A percentile compares a stretch with the other conserved stretches of the same genome.
These are phyloP conservation scores for Chondrosia reniformis DNA, from an alignment of 37 sponge, comb jelly and placozoan genomes.

Conservation along the genomic window DNA sequence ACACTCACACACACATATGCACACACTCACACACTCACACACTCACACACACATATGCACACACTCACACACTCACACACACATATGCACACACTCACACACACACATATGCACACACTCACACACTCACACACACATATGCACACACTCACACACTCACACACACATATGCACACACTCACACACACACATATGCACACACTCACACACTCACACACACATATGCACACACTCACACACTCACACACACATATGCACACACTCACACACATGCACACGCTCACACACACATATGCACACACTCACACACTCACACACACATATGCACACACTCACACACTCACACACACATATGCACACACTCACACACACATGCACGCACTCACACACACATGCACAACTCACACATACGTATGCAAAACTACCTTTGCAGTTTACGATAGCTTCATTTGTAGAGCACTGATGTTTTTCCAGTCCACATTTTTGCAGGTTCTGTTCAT, in stretches of 20 bases:
- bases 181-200: neutral
- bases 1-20: neutral
- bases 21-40: neutral
- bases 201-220: neutral
- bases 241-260: neutral
- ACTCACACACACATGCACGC: neutral
- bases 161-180: neutral
- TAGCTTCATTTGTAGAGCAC: too few species aligned
- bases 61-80: neutral
- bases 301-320: neutral
- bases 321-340: neutral
- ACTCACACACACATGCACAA: neutral
- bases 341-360: neutral
- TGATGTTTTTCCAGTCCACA: too few species aligned
- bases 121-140: neutral
- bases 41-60: neutral
- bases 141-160: neutral
- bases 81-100: too few species aligned
- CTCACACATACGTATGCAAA: neutral
- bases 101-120: too few species aligned
- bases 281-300: neutral
- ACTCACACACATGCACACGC: neutral
- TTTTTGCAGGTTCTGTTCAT: too few species aligned
- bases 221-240: neutral
- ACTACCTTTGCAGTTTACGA: too few species aligned